phyloP scores from a whole-genome alignment of 1,140 invertebrate genomes.

The Euglossa dilemma region DNA sequence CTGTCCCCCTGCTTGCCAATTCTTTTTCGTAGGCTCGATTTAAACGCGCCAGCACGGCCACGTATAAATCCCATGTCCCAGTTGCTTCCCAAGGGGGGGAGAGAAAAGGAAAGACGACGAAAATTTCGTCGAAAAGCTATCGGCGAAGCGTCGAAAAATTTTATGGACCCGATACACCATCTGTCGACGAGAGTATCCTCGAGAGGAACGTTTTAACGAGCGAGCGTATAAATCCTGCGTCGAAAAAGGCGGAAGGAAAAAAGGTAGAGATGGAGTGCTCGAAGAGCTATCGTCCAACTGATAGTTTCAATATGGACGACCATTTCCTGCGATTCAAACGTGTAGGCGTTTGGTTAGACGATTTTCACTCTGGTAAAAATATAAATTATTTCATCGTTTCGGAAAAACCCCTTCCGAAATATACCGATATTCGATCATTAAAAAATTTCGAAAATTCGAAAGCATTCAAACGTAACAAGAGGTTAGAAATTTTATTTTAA shows the following conservation, averaged over 20 bases:
- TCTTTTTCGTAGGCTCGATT: constrained; percentile 24
- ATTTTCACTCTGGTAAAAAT: no score
- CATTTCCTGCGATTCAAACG: neutral
- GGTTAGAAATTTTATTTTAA: no score
- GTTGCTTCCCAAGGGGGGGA: neutral
- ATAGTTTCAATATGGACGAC: neutral
- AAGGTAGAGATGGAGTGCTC: neutral
- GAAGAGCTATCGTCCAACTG: neutral
- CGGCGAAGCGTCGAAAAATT: constrained; percentile 6
- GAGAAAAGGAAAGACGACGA: neutral
- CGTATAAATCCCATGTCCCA: constrained; percentile 11
- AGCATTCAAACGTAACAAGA: no score
- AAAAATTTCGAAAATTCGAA: no score
- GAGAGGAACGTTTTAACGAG: constrained; percentile 2
- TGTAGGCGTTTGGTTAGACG: neutral
- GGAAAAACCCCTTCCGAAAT: no score
- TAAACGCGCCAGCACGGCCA: neutral
- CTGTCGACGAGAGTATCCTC: constrained; percentile 4
- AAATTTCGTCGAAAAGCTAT: constrained; percentile 11
- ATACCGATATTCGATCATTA: no score
- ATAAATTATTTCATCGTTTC: no score
- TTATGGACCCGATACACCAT: neutral
- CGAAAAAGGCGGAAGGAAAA: neutral
- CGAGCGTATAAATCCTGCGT: neutral
- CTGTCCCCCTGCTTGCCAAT: constrained; percentile 15